Evolutionary conservation across 2,888 invertebrate genomes (phyloP), one percentile per base, ranked within the genome.

Genomic region (Dasysyrphus tricinctus): DNA sequence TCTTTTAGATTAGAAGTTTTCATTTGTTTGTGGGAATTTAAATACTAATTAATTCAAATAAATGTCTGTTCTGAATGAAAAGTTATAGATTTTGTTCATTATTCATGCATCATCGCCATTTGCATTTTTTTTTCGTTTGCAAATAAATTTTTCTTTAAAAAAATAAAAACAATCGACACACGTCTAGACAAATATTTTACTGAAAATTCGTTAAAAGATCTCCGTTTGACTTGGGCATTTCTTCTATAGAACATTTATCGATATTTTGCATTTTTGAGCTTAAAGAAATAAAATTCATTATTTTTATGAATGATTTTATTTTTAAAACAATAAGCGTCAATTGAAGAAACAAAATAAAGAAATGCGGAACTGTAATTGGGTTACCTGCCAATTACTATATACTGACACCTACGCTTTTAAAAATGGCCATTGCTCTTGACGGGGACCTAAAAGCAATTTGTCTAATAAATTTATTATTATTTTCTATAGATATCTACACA

Each of bases 291-390:
- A 34, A 57, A 34, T 9, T 37, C 1, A 16, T 24, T 24, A 37
- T 61, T 14, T 24, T 61, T 61, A 42, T 61, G 61, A 61, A 61
- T 61, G 61, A 42, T 61, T 61, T 61, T 61, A 61, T 24, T 61
- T 61, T 61, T 61, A 39, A 61, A 57, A 61, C 39, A 61, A 61
- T 61, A 24, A 57, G 5, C 16, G 16, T 57, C 56, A 57, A n/a
- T 56, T 54, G 1, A 57, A 16, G 6, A 19, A 5, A 12, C 3
- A 6, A 39, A 39, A 24, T 16, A 59, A 42, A 12, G 24, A 42
- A 7, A 42, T 54, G 42, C 78, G 83, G 83, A 78, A 83, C 16
- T 57, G 39, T 70, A 83, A 56, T 79, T 69, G 61, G 83, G 82
- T 78, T 69, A 54, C 54, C 47, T 69, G 54, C 16, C 61, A 69